A percentile compares a stretch with the other conserved stretches of the same genome.
phyloP scores from a whole-genome alignment of 2,113 vertebrate genomes.

The Calidris pugnax region DNA sequence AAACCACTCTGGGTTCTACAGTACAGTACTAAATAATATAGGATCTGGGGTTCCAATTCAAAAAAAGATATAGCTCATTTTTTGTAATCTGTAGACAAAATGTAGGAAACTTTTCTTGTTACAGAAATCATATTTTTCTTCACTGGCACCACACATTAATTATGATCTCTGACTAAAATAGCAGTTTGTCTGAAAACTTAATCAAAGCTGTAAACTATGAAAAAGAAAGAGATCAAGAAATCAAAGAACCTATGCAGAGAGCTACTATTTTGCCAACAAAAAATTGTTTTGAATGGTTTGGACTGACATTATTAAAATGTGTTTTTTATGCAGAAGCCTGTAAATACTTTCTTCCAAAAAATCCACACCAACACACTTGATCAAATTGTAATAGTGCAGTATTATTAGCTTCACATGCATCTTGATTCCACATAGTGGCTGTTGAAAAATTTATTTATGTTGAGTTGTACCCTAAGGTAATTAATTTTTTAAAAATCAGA shows the following conservation, averaged over 20 bases:
- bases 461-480: conserved; percentile 78
- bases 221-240: conserved; percentile 23
- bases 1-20: not conserved
- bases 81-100: conserved; percentile 7
- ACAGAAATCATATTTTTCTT: conserved; percentile 34
- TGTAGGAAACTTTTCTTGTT: not conserved
- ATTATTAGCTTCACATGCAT: conserved; percentile 80
- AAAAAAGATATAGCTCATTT: not conserved
- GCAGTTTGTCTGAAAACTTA: conserved; percentile 39
- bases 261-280: conserved; percentile 44
- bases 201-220: not conserved
- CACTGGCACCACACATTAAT: not conserved
- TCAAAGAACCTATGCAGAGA: not conserved
- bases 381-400: conserved; percentile 73
- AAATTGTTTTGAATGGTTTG: conserved; percentile 29
- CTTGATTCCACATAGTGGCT: conserved; percentile 75
- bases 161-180: conserved; percentile 36
- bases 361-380: conserved; percentile 40
- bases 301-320: conserved; percentile 15
- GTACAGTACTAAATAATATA: not conserved
- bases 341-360: conserved; percentile 43
- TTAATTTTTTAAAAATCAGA: conserved; percentile 79
- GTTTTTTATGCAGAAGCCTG: conserved; percentile 28
- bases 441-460: conserved; percentile 83
- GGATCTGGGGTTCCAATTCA: not conserved